phyloP scores from a whole-genome alignment of 2,113 vertebrate genomes.

The Alosa alosa region DNA sequence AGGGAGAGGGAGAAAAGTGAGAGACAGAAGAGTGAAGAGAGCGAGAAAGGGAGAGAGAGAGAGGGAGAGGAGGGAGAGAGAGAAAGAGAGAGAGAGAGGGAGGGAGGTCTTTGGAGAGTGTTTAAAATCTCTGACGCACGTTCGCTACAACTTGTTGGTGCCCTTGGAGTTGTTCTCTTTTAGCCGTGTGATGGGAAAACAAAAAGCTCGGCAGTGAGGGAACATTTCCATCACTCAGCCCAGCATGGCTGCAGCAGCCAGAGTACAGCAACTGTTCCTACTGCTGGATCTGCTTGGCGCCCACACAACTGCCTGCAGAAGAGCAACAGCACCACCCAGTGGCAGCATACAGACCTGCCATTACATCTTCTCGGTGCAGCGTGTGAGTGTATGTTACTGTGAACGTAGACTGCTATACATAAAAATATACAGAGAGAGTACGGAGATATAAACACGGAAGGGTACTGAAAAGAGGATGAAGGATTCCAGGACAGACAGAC shows the following conservation, averaged over 20 bases:
- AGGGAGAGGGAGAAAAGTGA: background rate
- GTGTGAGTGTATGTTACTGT: too few relatives aligned
- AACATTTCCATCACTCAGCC: slow-evolving; percentile 12
- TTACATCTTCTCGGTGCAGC: background rate
- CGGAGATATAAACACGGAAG: too few relatives aligned
- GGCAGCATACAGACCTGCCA: background rate
- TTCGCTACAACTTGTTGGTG: slow-evolving; percentile 10
- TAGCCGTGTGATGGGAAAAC: background rate
- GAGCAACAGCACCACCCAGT: slow-evolving; percentile 2
- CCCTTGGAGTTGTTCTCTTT: slow-evolving; percentile 2
- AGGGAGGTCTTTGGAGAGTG: slow-evolving; percentile 14
- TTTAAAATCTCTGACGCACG: slow-evolving; percentile 9
- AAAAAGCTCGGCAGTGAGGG: background rate
- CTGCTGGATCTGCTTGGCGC: background rate
- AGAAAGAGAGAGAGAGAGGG: background rate
- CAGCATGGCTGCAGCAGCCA: background rate
- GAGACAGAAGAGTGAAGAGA: background rate
- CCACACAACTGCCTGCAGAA: background rate
- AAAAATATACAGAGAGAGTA: too few relatives aligned
- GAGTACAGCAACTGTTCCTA: background rate
- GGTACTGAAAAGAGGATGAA: too few relatives aligned
- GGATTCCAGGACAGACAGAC: too few relatives aligned
- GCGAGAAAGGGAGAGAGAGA: background rate
- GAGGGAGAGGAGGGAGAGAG: background rate
- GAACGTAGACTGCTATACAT: too few relatives aligned